Conservation (phyloP, 2,113 vertebrate species). For the Anser brachyrhynchus region DNA sequence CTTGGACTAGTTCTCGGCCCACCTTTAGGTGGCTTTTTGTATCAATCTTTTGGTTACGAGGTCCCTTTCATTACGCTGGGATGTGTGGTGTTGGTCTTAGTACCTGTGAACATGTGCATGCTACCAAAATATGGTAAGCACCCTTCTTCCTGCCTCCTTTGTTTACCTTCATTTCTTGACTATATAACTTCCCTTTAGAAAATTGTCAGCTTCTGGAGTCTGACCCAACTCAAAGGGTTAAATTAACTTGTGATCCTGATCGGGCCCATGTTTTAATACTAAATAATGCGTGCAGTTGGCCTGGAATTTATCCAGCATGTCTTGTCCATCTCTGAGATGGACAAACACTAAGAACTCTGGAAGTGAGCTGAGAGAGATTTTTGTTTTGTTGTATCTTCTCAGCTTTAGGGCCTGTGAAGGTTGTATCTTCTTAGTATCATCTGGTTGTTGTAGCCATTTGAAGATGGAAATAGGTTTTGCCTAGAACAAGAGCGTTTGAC, state of each 20-base stretch:
- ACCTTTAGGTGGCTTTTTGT: slow-evolving; percentile 92
- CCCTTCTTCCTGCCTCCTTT: background rate
- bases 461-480: background rate
- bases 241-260: background rate
- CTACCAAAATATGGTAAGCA: slow-evolving; percentile 86
- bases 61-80: slow-evolving; percentile 90
- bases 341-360: background rate
- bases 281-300: background rate
- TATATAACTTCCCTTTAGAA: background rate
- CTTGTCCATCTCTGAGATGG: background rate
- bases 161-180: background rate
- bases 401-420: background rate
- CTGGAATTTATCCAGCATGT: background rate
- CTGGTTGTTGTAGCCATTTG: background rate
- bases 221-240: background rate
- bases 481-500: background rate
- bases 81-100: slow-evolving; percentile 84
- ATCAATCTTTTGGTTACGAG: slow-evolving; percentile 91
- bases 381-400: background rate
- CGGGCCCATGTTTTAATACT: background rate
- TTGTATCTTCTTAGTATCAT: background rate
- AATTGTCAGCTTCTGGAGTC: background rate
- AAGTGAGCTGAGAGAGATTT: background rate
- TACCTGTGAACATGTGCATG: slow-evolving; percentile 88
- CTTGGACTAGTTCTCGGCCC: slow-evolving; percentile 91